Evolutionary conservation across 2,113 vertebrate species (phyloP), one percentile per base, ranked within the genome.

Genomic region (Enhydra lutris): DNA sequence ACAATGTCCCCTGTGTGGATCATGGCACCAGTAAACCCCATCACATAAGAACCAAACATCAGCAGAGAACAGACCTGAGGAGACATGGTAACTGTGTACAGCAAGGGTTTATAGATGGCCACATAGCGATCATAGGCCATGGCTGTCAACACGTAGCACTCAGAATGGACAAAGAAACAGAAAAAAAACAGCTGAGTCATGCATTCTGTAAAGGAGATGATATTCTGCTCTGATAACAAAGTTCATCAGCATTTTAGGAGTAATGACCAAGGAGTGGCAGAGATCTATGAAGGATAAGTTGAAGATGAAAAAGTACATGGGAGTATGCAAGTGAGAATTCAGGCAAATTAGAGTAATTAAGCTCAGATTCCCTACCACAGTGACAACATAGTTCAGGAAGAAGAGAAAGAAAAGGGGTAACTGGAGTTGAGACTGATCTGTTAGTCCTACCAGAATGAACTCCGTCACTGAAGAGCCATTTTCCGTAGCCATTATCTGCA

Each of bases 61-160:
- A 97, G 42, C 50, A 98, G 65, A 52, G 26, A 93, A 83, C 89
- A 97, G 59, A 89, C 61, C 39, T 45, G 55, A n/a, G 71, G 94
- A 9, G 82, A 95, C 71, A 96, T 86, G 65, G 55, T 31, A 29
- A 67, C 23, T 0, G 17, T 92, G 47, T 96, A 97, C 15, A 67
- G 3, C 26, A 97, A 63, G 55, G 97, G 96, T 59, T 85, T 55
- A 69, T 94, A 97, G 71, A 98, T 96, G 71, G 96, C 94, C 81
- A 97, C 71, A 50, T 93, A 98, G 36, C 57, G 71, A 74, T 96
- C 97, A 85, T 89, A 98, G 42, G 95, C 97, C 97, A 97, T 98
- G 36, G 94, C 81, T 71, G 97, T 97, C 81, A 98, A 59, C 29
- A 98, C 59, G 4, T 73, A 97, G 78, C 97, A 95, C 50, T 98